A percentile compares a stretch with the other conserved stretches of the same genome.
phyloP scores from a whole-genome alignment of 2,113 vertebrate species.

The Ondatra zibethicus region DNA sequence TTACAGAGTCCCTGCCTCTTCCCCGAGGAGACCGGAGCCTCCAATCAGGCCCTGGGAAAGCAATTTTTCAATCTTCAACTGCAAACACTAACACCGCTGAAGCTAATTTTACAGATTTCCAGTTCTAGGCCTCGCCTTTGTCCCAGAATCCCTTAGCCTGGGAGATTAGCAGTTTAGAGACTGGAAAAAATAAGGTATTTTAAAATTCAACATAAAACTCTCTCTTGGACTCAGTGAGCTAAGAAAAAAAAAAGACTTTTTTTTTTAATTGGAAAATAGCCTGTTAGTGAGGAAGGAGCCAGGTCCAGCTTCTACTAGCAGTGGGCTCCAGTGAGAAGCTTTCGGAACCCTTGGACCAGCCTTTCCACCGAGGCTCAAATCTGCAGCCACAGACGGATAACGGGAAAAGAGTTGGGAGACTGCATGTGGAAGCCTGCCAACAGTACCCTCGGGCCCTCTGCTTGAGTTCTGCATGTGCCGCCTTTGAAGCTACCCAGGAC shows the following conservation, averaged over 20 bases:
- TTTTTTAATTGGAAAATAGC: constrained; percentile 64
- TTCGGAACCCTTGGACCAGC: neutral
- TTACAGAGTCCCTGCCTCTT: constrained; percentile 49
- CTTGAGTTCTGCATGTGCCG: neutral
- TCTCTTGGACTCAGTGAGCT: constrained; percentile 82
- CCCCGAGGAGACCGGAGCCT: constrained; percentile 63
- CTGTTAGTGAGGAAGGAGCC: constrained; percentile 71
- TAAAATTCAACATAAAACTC: constrained; percentile 87
- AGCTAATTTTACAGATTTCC: constrained; percentile 91
- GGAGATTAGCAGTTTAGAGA: constrained; percentile 89
- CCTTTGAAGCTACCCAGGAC: neutral
- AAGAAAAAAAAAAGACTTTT: constrained; percentile 50
- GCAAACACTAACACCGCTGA: constrained; percentile 86
- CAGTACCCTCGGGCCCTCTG: neutral
- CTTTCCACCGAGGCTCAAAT: neutral
- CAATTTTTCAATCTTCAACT: constrained; percentile 85
- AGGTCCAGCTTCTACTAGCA: neutral
- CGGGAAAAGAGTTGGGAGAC: neutral
- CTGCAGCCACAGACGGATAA: neutral
- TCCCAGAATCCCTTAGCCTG: constrained; percentile 87
- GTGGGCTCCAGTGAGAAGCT: neutral
- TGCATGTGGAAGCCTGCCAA: neutral
- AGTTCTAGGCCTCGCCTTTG: constrained; percentile 86
- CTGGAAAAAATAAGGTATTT: constrained; percentile 86
- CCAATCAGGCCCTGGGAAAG: constrained; percentile 75